These are phyloP conservation scores for Gobiocypris rarus DNA, from an alignment of 2,113 vertebrate genomes.

Conservation along the genomic window DNA sequence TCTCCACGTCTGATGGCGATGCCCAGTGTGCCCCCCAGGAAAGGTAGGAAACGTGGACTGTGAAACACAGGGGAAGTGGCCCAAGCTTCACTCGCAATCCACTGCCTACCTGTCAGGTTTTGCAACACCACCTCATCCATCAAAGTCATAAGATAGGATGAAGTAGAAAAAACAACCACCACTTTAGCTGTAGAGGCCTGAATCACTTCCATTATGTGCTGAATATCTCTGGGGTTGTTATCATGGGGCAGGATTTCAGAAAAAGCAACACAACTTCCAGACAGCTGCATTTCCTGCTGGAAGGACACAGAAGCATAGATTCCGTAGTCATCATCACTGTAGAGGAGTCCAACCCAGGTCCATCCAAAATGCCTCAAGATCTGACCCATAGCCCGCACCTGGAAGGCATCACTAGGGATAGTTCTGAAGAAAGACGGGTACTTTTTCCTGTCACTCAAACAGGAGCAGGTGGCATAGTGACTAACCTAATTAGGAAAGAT, in stretches of 20 bases:
- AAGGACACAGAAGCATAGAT: conserved; percentile 4
- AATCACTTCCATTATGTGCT: neutral
- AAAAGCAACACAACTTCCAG: conserved; percentile 19
- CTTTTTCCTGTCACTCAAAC: neutral
- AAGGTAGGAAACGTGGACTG: conserved; percentile 52
- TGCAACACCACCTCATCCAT: conserved; percentile 60
- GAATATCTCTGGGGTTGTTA: neutral
- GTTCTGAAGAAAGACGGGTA: conserved; percentile 48
- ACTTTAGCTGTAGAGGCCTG: neutral
- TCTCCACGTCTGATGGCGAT: conserved; percentile 70
- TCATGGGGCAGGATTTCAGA: conserved; percentile 31
- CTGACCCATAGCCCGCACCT: conserved; percentile 28
- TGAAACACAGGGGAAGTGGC: conserved; percentile 53
- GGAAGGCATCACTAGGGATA: conserved; percentile 47
- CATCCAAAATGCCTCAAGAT: conserved; percentile 41
- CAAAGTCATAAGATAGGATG: conserved; percentile 56
- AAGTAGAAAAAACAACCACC: conserved; percentile 45
- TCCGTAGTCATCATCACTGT: conserved; percentile 40
- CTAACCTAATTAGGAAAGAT: conserved; percentile 25
- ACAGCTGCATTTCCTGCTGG: neutral
- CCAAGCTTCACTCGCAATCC: conserved; percentile 45
- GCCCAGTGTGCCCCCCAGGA: conserved; percentile 69
- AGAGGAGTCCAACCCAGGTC: conserved; percentile 38
- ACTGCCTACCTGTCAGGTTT: conserved; percentile 57
- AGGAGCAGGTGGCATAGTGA: conserved; percentile 43